A percentile compares a stretch with the other conserved stretches of the same genome.
Conservation (phyloP, 2,888 invertebrate species). For the Dendrolimus houi region DNA sequence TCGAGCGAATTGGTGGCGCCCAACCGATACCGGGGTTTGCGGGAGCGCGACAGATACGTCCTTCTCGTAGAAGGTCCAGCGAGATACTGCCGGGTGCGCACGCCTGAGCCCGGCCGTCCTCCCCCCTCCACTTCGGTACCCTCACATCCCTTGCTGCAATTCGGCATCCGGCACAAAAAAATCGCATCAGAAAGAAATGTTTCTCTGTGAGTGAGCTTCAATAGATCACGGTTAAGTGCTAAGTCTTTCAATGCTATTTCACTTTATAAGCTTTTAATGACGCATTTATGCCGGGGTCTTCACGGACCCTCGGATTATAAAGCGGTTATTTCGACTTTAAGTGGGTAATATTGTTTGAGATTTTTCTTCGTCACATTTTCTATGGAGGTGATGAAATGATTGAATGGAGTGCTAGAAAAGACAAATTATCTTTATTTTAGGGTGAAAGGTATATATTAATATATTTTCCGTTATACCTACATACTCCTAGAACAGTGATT, state of each 20-base stretch:
- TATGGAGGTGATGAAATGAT: too few relatives aligned
- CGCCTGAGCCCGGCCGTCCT: conserved; percentile 61
- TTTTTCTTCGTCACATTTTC: background rate
- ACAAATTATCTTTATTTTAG: too few relatives aligned
- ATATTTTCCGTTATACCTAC: too few relatives aligned
- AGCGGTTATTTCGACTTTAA: background rate
- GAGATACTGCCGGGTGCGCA: conserved; percentile 65
- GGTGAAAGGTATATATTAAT: too few relatives aligned
- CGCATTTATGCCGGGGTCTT: conserved; percentile 41
- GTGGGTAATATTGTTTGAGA: background rate
- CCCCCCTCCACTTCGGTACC: conserved; percentile 28
- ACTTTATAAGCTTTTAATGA: conserved; percentile 47
- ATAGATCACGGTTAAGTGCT: conserved; percentile 54
- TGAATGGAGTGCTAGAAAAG: too few relatives aligned
- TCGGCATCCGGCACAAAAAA: conserved; percentile 52
- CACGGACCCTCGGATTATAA: conserved; percentile 5
- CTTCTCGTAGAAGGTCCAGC: conserved; percentile 36
- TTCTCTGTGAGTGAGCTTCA: conserved; percentile 61
- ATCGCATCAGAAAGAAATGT: conserved; percentile 59
- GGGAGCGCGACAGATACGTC: conserved; percentile 24
- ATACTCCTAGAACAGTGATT: too few relatives aligned
- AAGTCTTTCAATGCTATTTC: conserved; percentile 49
- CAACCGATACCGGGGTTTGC: conserved; percentile 35
- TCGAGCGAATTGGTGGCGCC: conserved; percentile 46
- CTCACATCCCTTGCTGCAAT: conserved; percentile 41